Evolutionary conservation across 2,797 vertebrate genomes (phyloP), one percentile per base, ranked within the genome.

Genomic region (Poeciliopsis infans): DNA sequence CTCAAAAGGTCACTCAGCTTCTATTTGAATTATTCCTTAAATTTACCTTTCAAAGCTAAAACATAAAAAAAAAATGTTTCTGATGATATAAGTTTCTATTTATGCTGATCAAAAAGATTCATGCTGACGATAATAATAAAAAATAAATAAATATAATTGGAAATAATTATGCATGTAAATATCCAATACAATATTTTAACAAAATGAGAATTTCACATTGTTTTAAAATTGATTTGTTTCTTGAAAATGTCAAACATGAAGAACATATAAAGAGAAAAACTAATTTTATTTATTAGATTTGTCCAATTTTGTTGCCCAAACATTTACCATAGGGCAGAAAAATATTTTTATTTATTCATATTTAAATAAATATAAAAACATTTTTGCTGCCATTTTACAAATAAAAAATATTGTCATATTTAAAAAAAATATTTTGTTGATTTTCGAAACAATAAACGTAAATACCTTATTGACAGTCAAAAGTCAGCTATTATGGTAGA

Each of bases 401-500:
- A 25, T 51, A 33, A 49, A 72, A 70, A 46, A 46, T 16, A 7
- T 46, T 7, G 15, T 68, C 13, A 39, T 31, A 15, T 57, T 46
- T 46, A 13, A 43, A 25, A 59, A 72, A 61, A 28, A 10, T 4
- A 28, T 46, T 53, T 25, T 23, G 51, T 53, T 53, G 23, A 10
- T 53, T 53, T 53, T 53, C 1, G 23, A 53, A 53, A 25, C 51
- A 53, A 51, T 7, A 20, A 51, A 51, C 23, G 20, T 23, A 8
- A 8, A 53, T 10, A 77, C 8, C 46, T 45, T 20, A 45, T 74
- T 55, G 78, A 36, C 36, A 47, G 55, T 76, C 47, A 75, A 39
- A 74, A 77, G 76, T 80, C 78, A 82, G 82, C 16, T 71, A 85
- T 76, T 70, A 81, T 64, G 28, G 76, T 78, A 13, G 76, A 80